A percentile compares a stretch with the other conserved stretches of the same genome.
Conservation (phyloP, 2,888 invertebrate genomes). For the Drosophila planitibia region DNA sequence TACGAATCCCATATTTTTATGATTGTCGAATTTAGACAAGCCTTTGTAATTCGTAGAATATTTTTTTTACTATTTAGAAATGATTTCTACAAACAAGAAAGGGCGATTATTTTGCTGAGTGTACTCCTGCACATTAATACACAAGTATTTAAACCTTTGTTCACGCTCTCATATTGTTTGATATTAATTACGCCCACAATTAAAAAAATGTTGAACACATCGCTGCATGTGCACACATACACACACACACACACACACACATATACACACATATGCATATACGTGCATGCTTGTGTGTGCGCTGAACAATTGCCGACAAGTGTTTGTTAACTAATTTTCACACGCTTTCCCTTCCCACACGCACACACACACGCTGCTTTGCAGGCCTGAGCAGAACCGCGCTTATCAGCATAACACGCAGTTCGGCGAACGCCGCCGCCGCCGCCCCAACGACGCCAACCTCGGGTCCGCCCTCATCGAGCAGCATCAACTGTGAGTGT, state of each 20-base stretch:
- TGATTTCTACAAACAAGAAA: not conserved
- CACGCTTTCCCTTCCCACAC: constrained; percentile 62
- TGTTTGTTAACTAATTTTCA: constrained; percentile 64
- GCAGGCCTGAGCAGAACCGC: constrained; percentile 93
- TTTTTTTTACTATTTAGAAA: not conserved
- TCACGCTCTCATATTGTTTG: constrained; percentile 38
- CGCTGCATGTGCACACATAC: constrained; percentile 46
- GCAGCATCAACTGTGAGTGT: constrained; percentile 88
- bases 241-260: constrained; percentile 23
- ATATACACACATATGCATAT: not conserved
- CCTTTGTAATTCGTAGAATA: not conserved
- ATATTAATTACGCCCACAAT: constrained; percentile 74
- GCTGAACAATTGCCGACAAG: constrained; percentile 14
- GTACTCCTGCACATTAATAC: not conserved
- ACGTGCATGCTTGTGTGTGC: constrained; percentile 10
- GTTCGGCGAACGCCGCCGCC: constrained; percentile 85
- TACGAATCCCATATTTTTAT: not conserved
- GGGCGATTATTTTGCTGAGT: not conserved
- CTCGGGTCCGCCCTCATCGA: constrained; percentile 89
- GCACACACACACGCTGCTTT: constrained; percentile 24
- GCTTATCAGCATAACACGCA: constrained; percentile 91
- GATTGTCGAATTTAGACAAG: not conserved
- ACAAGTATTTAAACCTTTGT: not conserved
- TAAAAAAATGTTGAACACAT: constrained; percentile 47
- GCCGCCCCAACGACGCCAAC: constrained; percentile 89